Conservation (phyloP, 2,113 vertebrate species). For the Rhineura floridana region DNA sequence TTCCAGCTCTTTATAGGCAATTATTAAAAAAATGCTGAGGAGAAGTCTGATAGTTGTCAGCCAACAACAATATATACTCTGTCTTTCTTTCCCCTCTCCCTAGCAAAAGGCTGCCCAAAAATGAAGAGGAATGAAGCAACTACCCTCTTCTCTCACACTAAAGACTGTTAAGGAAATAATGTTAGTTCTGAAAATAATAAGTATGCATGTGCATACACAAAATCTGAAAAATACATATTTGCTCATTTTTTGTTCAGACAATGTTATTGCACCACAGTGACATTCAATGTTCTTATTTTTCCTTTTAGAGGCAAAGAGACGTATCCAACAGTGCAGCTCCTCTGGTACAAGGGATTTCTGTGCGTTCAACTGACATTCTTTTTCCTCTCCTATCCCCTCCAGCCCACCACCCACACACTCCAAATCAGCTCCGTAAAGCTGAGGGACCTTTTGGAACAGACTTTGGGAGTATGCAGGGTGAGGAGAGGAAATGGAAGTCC, state of each 20-base stretch:
- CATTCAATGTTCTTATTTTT: not conserved
- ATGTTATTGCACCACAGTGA: too few relatives aligned
- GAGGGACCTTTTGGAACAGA: too few relatives aligned
- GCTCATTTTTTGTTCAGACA: not conserved
- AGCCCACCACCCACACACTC: too few relatives aligned
- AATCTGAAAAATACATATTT: not conserved
- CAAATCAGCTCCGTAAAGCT: too few relatives aligned
- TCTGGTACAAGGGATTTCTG: too few relatives aligned
- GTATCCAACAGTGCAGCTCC: too few relatives aligned
- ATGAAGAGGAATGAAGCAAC: not conserved
- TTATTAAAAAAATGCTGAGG: too few relatives aligned
- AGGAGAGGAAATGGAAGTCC: too few relatives aligned
- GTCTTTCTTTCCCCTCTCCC: not conserved
- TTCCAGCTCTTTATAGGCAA: not conserved
- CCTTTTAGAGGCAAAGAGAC: not conserved
- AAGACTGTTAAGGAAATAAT: not conserved
- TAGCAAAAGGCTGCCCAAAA: not conserved
- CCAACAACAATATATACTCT: not conserved
- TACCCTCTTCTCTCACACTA: not conserved
- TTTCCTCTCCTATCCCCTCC: too few relatives aligned
- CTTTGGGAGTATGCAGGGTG: too few relatives aligned
- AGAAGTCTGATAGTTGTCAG: not conserved
- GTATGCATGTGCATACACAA: not conserved
- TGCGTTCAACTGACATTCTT: too few relatives aligned
- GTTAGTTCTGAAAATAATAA: not conserved